Percentiles rank a stretch among this genome's conserved stretches.
phyloP scores from a whole-genome alignment of 2,797 vertebrate species.

The Podarcis lilfordi region DNA sequence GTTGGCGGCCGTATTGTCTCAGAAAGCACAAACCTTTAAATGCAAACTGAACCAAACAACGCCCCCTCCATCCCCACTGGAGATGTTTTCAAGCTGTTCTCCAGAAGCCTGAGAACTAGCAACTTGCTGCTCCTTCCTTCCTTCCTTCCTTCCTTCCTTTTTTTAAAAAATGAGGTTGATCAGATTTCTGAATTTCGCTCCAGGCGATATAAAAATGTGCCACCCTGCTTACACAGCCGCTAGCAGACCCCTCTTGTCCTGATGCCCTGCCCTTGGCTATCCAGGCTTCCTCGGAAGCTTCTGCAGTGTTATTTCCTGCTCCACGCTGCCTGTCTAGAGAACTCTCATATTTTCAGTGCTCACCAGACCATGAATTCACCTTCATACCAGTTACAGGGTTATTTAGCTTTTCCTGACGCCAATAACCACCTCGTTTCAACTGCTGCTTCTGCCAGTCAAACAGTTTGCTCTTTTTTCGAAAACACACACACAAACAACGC shows the following conservation, averaged over 20 bases:
- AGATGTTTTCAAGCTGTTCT: not conserved
- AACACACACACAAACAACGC: not conserved
- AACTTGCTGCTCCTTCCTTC: not conserved
- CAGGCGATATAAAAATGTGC: too few relatives aligned
- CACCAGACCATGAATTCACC: conserved; percentile 85
- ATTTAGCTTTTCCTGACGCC: conserved; percentile 79
- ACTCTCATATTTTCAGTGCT: conserved; percentile 80
- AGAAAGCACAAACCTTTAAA: too few relatives aligned
- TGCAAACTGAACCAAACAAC: too few relatives aligned
- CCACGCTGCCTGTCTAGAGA: conserved; percentile 65
- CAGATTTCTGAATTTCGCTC: not conserved
- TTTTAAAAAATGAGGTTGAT: not conserved
- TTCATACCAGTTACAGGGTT: conserved; percentile 85
- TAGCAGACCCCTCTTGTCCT: not conserved
- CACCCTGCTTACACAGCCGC: accelerated
- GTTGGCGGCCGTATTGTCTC: too few relatives aligned
- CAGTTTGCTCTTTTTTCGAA: not conserved
- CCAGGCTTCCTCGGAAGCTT: conserved; percentile 39
- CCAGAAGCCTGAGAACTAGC: not conserved
- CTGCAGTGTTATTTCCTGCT: conserved; percentile 49
- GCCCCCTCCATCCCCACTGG: too few relatives aligned
- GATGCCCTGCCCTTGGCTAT: conserved; percentile 6
- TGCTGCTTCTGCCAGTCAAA: conserved; percentile 56
- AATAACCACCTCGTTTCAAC: conserved; percentile 77
- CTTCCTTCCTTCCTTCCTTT: too few relatives aligned